Percentiles rank a stretch among this genome's conserved stretches.
Evolutionary conservation across 35 echinoderm and acorn worm species (phyloP).

Genomic region (Stichopus chloronotus): DNA sequence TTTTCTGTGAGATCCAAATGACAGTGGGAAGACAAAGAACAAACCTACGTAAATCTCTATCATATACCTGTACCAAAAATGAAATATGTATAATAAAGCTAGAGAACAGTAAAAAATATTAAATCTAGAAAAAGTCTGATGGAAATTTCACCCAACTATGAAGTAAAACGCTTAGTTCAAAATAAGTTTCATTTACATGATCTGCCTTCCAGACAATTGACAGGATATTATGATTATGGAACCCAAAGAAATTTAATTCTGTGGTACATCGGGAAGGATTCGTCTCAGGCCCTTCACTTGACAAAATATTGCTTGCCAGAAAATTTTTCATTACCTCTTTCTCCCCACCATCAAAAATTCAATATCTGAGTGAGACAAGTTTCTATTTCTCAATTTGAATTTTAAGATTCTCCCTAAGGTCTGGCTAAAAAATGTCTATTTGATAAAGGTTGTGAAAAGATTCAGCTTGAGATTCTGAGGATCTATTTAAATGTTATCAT

Average conservation of each 20-base stretch:
- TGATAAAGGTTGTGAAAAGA: background rate
- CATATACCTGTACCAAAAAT: too few species aligned
- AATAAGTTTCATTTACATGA: background rate
- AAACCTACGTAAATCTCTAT: too few species aligned
- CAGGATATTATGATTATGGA: background rate
- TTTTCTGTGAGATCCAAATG: too few species aligned
- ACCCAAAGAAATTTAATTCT: background rate
- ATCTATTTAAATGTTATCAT: background rate
- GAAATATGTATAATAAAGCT: too few species aligned
- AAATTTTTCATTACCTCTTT: background rate
- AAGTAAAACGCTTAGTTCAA: background rate
- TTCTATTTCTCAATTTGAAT: background rate
- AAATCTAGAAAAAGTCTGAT: too few species aligned
- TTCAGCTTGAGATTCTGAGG: background rate
- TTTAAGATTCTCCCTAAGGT: constrained; percentile 4
- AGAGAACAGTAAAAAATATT: too few species aligned
- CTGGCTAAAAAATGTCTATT: background rate
- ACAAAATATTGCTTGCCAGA: background rate
- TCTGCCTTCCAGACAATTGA: background rate
- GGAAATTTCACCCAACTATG: too few species aligned
- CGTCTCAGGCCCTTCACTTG: background rate
- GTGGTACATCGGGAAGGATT: background rate
- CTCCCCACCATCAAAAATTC: background rate
- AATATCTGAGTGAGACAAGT: background rate
- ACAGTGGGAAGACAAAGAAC: too few species aligned